phyloP scores from a whole-genome alignment of 2,888 invertebrate genomes.

The Nebria brevicollis region DNA sequence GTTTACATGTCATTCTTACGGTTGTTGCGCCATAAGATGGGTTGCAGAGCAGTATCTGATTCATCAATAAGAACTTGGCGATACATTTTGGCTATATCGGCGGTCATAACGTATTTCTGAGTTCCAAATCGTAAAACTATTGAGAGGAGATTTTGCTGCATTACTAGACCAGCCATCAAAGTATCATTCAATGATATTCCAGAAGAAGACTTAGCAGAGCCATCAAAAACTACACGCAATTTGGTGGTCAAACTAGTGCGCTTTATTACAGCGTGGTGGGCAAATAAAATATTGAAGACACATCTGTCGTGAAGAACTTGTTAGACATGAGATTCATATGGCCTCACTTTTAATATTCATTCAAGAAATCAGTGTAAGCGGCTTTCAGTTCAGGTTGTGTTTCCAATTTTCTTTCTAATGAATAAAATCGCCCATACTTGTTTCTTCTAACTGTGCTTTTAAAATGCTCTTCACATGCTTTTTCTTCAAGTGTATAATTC shows the following conservation, averaged over 20 bases:
- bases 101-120: constrained; percentile 6
- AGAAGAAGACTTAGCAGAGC: no score
- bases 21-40: background rate
- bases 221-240: no score
- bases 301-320: background rate
- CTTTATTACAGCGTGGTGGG: background rate
- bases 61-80: background rate
- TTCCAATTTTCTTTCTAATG: no score
- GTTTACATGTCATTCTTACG: background rate
- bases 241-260: background rate
- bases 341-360: background rate
- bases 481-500: no score
- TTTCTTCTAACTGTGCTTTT: no score
- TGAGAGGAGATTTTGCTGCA: background rate
- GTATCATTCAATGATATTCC: no score
- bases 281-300: background rate
- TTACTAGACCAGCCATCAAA: background rate
- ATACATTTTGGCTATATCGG: background rate
- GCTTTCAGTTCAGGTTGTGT: no score
- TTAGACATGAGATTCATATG: background rate
- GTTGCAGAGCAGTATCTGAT: background rate
- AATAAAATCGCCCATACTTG: no score
- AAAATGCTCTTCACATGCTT: no score
- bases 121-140: constrained; percentile 3
- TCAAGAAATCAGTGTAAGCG: no score